Conservation (phyloP, 2,888 invertebrate species). For the Lochmaea capreae region DNA sequence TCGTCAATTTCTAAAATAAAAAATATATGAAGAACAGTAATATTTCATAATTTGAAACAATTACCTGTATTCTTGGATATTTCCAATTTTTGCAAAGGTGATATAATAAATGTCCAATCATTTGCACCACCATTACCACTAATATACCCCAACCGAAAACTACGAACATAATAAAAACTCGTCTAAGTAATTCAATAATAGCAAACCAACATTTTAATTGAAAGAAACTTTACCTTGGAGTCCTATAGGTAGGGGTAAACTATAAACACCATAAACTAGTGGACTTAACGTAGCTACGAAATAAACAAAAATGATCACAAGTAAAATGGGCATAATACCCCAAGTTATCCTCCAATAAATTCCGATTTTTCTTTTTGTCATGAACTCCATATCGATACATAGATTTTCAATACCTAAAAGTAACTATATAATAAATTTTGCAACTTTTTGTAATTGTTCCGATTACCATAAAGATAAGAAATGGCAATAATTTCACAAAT, state of each 20-base stretch:
- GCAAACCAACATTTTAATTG: not conserved
- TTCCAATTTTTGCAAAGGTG: slow-evolving; percentile 58
- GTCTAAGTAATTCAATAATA: not conserved
- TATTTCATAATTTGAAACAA: not conserved
- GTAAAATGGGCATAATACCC: slow-evolving; percentile 79
- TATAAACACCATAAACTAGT: slow-evolving; percentile 69
- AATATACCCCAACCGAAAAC: slow-evolving; percentile 70
- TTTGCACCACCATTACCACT: slow-evolving; percentile 66
- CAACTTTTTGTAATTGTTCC: not conserved
- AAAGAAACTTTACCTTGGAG: slow-evolving; percentile 38
- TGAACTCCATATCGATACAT: slow-evolving; percentile 82
- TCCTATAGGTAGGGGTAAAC: slow-evolving; percentile 64
- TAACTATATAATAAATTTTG: not conserved
- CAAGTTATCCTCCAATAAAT: slow-evolving; percentile 82
- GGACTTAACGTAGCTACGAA: slow-evolving; percentile 73
- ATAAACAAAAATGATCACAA: slow-evolving; percentile 78
- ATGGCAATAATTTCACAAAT: slow-evolving; percentile 70
- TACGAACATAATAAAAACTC: slow-evolving; percentile 51
- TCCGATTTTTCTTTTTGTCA: slow-evolving; percentile 77
- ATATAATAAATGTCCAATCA: slow-evolving; percentile 67
- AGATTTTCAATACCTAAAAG: slow-evolving; percentile 72
- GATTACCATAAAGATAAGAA: slow-evolving; percentile 72
- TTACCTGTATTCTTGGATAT: slow-evolving; percentile 44
- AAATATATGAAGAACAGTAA: not conserved
- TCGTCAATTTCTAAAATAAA: slow-evolving; percentile 64